A percentile compares a stretch with the other conserved stretches of the same genome.
These are phyloP conservation scores for Spodoptera frugiperda DNA, from an alignment of 1,140 invertebrate species.

Conservation along the genomic window DNA sequence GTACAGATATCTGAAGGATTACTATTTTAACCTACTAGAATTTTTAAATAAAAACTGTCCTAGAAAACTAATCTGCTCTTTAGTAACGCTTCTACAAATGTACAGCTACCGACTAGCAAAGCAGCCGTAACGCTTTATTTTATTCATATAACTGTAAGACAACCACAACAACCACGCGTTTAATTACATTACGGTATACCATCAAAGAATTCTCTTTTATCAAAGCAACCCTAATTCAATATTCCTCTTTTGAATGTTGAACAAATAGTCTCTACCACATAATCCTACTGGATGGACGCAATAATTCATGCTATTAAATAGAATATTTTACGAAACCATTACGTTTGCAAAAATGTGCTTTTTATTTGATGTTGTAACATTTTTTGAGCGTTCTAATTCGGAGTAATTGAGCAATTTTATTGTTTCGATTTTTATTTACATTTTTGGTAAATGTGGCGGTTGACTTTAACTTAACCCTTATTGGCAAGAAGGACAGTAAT, in stretches of 20 bases:
- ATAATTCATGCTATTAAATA: slow-evolving; percentile 5
- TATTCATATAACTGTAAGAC: too few relatives aligned
- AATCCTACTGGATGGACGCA: slow-evolving; percentile 19
- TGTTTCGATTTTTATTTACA: not conserved
- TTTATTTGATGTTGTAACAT: slow-evolving; percentile 11
- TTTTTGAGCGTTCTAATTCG: not conserved
- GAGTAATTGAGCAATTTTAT: too few relatives aligned
- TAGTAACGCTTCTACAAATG: too few relatives aligned
- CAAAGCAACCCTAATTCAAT: slow-evolving; percentile 29
- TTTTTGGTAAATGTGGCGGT: not conserved
- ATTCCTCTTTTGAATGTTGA: slow-evolving; percentile 9
- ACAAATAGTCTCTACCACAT: slow-evolving; percentile 9
- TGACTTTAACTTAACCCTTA: too few relatives aligned
- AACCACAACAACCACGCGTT: not conserved
- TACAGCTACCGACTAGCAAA: too few relatives aligned
- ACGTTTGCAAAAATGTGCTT: slow-evolving; percentile 1
- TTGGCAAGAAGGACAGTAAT: too few relatives aligned
- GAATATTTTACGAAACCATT: slow-evolving; percentile 15
- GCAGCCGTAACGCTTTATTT: too few relatives aligned
- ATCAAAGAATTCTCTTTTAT: not conserved
- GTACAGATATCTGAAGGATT: too few relatives aligned
- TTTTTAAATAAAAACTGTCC: too few relatives aligned
- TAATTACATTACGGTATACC: not conserved
- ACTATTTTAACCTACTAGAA: too few relatives aligned
- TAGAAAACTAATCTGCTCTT: too few relatives aligned